A percentile compares a stretch with the other conserved stretches of the same genome.
Conservation (phyloP, 2,888 invertebrate species). For the Campaea margaritaria region DNA sequence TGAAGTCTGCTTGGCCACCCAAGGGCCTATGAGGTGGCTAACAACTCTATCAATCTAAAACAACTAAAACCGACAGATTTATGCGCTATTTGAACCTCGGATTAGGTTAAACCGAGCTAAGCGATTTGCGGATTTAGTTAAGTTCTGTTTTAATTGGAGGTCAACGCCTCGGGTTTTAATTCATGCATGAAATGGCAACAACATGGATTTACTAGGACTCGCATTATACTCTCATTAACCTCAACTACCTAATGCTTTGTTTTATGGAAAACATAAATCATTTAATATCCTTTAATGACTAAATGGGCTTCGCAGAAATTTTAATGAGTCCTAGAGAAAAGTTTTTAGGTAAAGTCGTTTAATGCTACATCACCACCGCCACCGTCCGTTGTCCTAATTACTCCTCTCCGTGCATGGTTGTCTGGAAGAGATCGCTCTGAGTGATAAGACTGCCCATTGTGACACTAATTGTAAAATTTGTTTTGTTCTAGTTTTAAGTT, state of each 20-base stretch:
- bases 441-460: no score
- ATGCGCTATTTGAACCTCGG: no score
- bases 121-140: not conserved
- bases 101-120: not conserved
- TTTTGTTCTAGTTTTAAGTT: no score
- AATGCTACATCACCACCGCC: not conserved
- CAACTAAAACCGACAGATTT: no score
- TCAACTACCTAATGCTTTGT: conserved; percentile 14
- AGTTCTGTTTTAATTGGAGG: conserved; percentile 27
- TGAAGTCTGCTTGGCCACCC: no score
- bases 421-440: no score
- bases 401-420: no score
- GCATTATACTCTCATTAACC: conserved; percentile 23
- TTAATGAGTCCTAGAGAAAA: not conserved
- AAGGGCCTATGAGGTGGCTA: no score
- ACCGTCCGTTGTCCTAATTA: not conserved
- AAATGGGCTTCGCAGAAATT: not conserved
- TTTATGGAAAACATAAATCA: not conserved
- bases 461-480: no score
- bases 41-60: no score
- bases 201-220: conserved; percentile 11
- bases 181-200: conserved; percentile 22
- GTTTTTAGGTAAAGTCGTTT: not conserved
- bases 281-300: conserved; percentile 2
- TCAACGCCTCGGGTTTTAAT: conserved; percentile 8